Evolutionary conservation across 1,140 invertebrate species (phyloP), one percentile per base, ranked within the genome.

Genomic region (Drosophila sp.): DNA sequence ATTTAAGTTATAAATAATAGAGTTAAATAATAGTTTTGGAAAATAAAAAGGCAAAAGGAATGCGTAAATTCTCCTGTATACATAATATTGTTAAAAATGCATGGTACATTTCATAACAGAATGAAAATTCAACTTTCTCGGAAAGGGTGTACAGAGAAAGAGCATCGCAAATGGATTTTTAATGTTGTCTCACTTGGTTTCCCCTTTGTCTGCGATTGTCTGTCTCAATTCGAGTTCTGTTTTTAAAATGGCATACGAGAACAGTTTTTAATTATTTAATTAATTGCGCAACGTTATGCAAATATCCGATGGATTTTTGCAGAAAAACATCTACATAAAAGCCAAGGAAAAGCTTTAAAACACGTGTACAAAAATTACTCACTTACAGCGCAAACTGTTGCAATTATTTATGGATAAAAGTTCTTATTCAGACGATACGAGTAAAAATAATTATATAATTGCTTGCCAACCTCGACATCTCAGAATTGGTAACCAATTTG

Each of bases 261-360:
- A 75, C 80, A 74, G 79, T 75, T 81, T 78, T 82, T 71, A 79
- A 81, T 82, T 82, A 65, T 78, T 71, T 56, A 74, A 75, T 82
- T 70, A 78, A 82, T 82, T 78, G 74, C 74, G 58, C 54, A 75
- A 71, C 74, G 48, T 77, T 71, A 81, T 81, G 70, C 51, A 81
- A 81, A 81, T 74, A 57, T 11, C 41, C 8, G 16, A 27, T 43
- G 58, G 59, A 32, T 27, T 70, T 63, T 48, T 63, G 25, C 29
- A 43, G 50, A 51, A 2, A 51, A 56, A 38, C 7, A 36, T 9
- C 16, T 18, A 13, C 25, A 46, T 11, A 41, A 70, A 46, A 9
- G 21, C 16, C 9, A 25, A 54, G 25, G 9, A 38, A 11, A 16
- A 9, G 45, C 21, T 32, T 1, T 4, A 18, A 29, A 57, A 58